These are phyloP conservation scores for Danaus chrysippus DNA, from an alignment of 2,888 invertebrate species.

Conservation along the genomic window DNA sequence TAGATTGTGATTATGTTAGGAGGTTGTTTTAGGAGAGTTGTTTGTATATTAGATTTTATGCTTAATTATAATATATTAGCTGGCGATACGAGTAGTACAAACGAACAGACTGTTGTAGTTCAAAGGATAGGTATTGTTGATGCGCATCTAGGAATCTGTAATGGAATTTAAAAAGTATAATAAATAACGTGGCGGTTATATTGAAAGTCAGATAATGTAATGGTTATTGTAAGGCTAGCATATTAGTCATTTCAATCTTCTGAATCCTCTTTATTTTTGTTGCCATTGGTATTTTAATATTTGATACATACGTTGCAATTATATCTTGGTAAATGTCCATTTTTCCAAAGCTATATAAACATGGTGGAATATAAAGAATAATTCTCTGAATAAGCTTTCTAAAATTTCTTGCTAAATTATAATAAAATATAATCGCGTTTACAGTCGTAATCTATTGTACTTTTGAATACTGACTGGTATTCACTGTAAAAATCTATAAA, in stretches of 20 bases:
- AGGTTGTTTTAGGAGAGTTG: constrained; percentile 7
- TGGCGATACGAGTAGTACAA: constrained; percentile 24
- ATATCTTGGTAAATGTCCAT: too few species aligned
- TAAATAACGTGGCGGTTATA: constrained; percentile 13
- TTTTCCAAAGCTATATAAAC: too few species aligned
- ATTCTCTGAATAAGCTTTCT: too few species aligned
- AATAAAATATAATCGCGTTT: not conserved
- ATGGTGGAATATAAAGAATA: too few species aligned
- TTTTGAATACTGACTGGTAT: not conserved
- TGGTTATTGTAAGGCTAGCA: constrained; percentile 21
- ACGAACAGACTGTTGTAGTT: constrained; percentile 26
- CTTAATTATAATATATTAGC: not conserved
- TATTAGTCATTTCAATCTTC: constrained; percentile 24
- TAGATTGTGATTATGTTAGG: constrained; percentile 10
- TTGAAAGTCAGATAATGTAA: constrained; percentile 12
- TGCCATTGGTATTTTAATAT: constrained; percentile 34
- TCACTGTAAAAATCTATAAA: constrained; percentile 3
- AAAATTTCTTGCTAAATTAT: not conserved
- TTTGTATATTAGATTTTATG: constrained; percentile 7
- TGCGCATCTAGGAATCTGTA: constrained; percentile 13
- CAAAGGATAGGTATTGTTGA: constrained; percentile 13
- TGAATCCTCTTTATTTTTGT: constrained; percentile 30
- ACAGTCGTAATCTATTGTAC: constrained; percentile 1
- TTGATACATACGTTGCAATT: constrained; percentile 56
- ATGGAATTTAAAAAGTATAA: constrained; percentile 16